Evolutionary conservation across 2,113 vertebrate genomes (phyloP).

Genomic region (Probosciger aterrimus): DNA sequence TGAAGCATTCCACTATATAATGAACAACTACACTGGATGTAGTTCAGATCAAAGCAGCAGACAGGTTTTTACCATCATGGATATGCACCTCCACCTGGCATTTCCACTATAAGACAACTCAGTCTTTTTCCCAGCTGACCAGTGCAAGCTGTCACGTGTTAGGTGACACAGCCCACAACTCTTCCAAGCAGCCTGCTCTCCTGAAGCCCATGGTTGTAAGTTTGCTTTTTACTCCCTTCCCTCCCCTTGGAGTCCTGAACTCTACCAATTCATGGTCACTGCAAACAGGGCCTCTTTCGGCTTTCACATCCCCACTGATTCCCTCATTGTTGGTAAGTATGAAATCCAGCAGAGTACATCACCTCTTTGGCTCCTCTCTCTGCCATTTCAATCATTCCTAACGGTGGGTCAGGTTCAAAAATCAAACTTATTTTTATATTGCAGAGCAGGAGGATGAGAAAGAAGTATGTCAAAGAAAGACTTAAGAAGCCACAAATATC

Average conservation of each 20-base stretch:
- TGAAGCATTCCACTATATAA: neutral
- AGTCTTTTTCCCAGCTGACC: neutral
- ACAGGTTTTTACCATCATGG: neutral
- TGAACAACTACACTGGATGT: neutral
- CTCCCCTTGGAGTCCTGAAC: neutral
- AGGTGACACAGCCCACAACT: neutral
- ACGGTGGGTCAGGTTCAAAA: neutral
- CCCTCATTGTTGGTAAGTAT: neutral
- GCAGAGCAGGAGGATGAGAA: neutral
- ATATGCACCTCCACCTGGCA: neutral
- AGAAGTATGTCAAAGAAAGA: neutral
- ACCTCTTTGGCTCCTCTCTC: neutral
- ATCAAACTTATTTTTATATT: neutral
- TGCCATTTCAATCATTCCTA: neutral
- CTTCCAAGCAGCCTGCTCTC: neutral
- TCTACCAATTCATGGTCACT: neutral
- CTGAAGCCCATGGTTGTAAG: neutral
- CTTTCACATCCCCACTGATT: neutral
- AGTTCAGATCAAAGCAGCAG: neutral
- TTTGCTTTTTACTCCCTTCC: neutral
- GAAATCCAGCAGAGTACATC: neutral
- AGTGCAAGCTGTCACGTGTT: neutral
- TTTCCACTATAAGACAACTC: neutral
- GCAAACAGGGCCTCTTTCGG: neutral
- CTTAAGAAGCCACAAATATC: neutral